phyloP scores from a whole-genome alignment of 2,888 invertebrate species.

The Linnaemya tessellans region DNA sequence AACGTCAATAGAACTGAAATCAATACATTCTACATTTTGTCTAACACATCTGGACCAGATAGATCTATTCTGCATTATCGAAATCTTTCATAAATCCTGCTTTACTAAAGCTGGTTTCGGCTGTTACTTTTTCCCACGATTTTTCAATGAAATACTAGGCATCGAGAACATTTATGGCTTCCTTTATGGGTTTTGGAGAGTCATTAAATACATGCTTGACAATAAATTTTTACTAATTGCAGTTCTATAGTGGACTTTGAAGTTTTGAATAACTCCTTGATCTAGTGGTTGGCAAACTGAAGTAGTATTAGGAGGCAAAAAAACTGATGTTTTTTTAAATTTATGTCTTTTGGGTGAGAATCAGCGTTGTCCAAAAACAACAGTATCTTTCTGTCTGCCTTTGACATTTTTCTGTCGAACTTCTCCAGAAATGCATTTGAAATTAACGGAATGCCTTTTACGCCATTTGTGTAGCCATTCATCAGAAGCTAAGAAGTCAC shows the following conservation, averaged over 20 bases:
- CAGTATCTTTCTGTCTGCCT: constrained; percentile 54
- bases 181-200: constrained; percentile 24
- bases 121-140: too few species aligned
- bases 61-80: too few species aligned
- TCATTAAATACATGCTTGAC: constrained; percentile 7
- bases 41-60: too few species aligned
- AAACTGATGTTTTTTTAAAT: constrained; percentile 48
- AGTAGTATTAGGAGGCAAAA: constrained; percentile 55
- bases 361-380: constrained; percentile 64
- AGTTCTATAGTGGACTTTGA: constrained; percentile 45
- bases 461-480: constrained; percentile 50
- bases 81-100: too few species aligned
- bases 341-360: constrained; percentile 46
- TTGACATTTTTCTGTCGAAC: constrained; percentile 57
- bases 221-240: constrained; percentile 1
- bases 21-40: too few species aligned
- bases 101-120: too few species aligned
- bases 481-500: constrained; percentile 41
- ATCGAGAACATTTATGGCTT: constrained; percentile 25
- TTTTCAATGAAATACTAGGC: background rate
- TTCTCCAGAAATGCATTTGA: constrained; percentile 48
- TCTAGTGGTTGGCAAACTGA: constrained; percentile 66
- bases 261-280: constrained; percentile 62
- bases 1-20: too few species aligned
- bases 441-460: constrained; percentile 42